phyloP scores from a whole-genome alignment of 2,797 vertebrate species.

The Parauchenoglanis ngamensis region DNA sequence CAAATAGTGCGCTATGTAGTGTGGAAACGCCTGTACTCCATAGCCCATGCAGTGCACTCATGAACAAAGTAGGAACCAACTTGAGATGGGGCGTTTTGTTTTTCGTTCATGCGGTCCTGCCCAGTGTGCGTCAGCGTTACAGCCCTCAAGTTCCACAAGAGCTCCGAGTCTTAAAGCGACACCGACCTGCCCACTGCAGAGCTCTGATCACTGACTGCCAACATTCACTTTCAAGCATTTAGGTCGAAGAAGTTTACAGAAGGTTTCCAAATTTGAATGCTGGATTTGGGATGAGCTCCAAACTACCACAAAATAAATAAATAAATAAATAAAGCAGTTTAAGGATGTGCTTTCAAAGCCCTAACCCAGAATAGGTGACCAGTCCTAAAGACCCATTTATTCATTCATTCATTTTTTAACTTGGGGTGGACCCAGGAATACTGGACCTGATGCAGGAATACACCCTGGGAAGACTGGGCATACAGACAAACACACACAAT shows the following conservation, averaged over 20 bases:
- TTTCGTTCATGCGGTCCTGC: neutral
- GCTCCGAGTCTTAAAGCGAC: slow-evolving; percentile 19
- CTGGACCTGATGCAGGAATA: neutral
- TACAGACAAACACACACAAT: neutral
- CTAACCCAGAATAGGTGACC: neutral
- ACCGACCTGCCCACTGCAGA: neutral
- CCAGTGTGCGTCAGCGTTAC: neutral
- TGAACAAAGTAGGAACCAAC: neutral
- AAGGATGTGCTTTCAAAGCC: neutral
- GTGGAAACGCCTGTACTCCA: neutral
- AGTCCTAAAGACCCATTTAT: neutral
- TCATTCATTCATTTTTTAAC: neutral
- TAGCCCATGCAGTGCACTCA: neutral
- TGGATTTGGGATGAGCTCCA: neutral
- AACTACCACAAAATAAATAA: neutral
- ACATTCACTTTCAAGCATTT: neutral
- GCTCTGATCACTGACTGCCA: neutral
- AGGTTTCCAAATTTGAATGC: neutral
- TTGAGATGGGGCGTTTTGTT: neutral
- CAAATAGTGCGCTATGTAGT: neutral
- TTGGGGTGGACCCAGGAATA: neutral
- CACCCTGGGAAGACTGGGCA: neutral
- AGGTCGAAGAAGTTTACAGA: neutral
- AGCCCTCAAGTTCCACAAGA: neutral
- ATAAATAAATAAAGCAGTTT: neutral